Evolutionary conservation across 1,140 invertebrate species (phyloP), one percentile per base, ranked within the genome.

Genomic region (Drosophila mayri): DNA sequence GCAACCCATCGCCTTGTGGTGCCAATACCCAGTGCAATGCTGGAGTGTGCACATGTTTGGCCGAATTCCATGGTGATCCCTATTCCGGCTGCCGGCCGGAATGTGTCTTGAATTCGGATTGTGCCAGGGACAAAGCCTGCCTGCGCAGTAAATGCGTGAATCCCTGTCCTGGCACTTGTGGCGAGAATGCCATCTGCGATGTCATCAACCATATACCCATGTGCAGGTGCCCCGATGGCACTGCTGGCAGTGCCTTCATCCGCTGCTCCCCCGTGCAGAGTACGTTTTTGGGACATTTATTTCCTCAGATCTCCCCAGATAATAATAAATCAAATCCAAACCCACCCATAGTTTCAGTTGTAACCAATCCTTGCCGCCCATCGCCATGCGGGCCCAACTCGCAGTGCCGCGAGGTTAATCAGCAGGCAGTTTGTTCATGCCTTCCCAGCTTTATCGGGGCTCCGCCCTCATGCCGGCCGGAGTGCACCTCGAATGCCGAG

Each of bases 101-200:
- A 94, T 97, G 97, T 86, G 96, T 97, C 0, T 95, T 96, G 10
- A 97, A 97, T 90, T 95, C 96, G 9, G 97, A 98, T 79, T 97
- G 97, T 82, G 93, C 95, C 46, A 93, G 95, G 14, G 95, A 94
- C 41, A 95, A 94, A 83, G 96, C 96, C 5, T 98, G 97, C 80
- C 93, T 96, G 35, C 96, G 96, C 85, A 96, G 97, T 81, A 97
- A 97, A 93, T 98, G 97, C 78, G 92, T 95, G 16, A 95, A 97
- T 93, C 96, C 96, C 11, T 97, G 97, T 73, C 94, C 95, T 20
- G 96, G 95, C 44, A 95, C 95, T 14, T 97, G 97, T 91, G 97
- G 97, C 11, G 92, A 95, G 43, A 96, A 96, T 92, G 96, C 97
- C 1, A 95, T 95, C 65, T 97, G 97, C 91, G 94, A 95, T 46